Base-by-base conservation (phyloP, 2,888 invertebrate genomes). In the Phaedon cochleariae region DNA sequence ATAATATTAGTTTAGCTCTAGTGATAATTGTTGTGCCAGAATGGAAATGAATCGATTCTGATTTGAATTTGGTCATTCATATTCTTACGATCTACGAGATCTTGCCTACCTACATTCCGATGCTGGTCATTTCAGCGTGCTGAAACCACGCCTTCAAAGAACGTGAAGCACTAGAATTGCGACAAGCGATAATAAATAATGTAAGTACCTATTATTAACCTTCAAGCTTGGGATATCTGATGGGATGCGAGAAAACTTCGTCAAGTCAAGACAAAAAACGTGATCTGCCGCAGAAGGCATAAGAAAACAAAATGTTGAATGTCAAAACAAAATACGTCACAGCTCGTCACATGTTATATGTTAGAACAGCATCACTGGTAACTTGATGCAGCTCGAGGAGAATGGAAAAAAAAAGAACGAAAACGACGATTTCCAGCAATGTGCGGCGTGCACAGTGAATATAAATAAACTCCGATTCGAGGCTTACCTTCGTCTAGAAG, bases 401-500 rank as follows among this genome's bases (percentile, higher is more conserved):
- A n/a, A n/a, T n/a, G n/a, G n/a, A n/a, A n/a, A n/a, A n/a, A 31
- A 53, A 57, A 41, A 41, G n/a, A 61, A 48, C 59, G 45, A 52
- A 55, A 60, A 66, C 54, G 59, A 65, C 48, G 41, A 45, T 57
- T 55, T 41, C 41, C 22, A 55, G 41, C 55, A 22, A 48, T 3
- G 37, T 29, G 45, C 31, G 9, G n/a, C 20, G 21, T 17, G 65
- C 51, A 65, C 67, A 66, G 18, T 18, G 29, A 49, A 41, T 22
- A 31, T 54, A 49, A 60, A 64, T 41, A 41, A 41, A 41, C 41
- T n/a, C 26, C 26, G 26, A 26, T 3, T 26, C 15, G 57, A 34
- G 49, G 53, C 74, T 73, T 90, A 99, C 98, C 98, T 93, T 99
- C 98, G 85, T 99, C 99, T 84, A 99, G 90, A 82, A 99, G 92